These are phyloP conservation scores for Sycophila texana DNA, from an alignment of 2,888 invertebrate species.

Conservation along the genomic window DNA sequence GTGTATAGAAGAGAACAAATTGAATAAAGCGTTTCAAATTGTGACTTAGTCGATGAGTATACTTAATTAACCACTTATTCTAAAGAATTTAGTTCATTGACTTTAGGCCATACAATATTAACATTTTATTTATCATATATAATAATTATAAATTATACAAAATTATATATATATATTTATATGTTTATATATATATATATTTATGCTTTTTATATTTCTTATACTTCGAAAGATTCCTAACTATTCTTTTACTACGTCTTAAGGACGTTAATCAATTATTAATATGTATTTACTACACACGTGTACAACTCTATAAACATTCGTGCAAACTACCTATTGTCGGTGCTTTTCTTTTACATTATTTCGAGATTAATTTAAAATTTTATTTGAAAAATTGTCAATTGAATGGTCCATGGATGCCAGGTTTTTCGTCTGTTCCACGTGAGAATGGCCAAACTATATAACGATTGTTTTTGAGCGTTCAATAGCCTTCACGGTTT, in stretches of 20 bases:
- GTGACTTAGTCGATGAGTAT: background rate
- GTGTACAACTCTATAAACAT: constrained; percentile 59
- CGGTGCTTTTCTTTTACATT: constrained; percentile 57
- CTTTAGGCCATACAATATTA: constrained; percentile 68
- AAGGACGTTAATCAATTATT: constrained; percentile 56
- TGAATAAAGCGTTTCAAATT: constrained; percentile 14
- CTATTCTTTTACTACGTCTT: constrained; percentile 61
- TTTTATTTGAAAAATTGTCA: constrained; percentile 27
- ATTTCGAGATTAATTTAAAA: constrained; percentile 11
- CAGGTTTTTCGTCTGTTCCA: constrained; percentile 1
- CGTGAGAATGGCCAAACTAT: background rate
- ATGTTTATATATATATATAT: constrained; percentile 62
- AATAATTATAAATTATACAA: constrained; percentile 72
- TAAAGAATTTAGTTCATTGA: constrained; percentile 16
- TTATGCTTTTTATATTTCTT: constrained; percentile 60
- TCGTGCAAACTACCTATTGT: constrained; percentile 60
- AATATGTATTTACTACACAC: constrained; percentile 51
- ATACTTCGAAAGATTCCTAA: constrained; percentile 65
- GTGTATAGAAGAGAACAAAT: constrained; percentile 6
- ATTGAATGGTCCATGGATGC: constrained; percentile 37
- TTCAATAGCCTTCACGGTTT: constrained; percentile 17
- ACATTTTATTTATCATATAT: constrained; percentile 68
- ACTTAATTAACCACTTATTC: background rate
- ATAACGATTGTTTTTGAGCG: constrained; percentile 8
- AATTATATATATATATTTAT: constrained; percentile 66